Conservation (phyloP, 2,888 invertebrate species). For the Gastrophysa polygoni region DNA sequence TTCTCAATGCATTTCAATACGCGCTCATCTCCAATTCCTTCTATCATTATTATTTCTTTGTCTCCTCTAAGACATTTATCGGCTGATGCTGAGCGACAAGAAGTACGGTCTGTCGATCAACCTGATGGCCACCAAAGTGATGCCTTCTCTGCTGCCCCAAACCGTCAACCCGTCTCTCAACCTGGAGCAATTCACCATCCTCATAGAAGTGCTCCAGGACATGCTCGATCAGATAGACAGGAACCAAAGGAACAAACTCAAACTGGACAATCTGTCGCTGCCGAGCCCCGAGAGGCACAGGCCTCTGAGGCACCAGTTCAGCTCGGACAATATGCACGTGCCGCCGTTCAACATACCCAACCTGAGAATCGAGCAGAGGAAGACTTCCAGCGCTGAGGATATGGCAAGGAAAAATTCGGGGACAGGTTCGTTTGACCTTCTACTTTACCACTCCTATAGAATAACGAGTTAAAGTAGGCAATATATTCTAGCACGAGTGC, state of each 20-base stretch:
- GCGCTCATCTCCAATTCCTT: too few species aligned
- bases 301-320: conserved; percentile 78
- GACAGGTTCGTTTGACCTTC: too few species aligned
- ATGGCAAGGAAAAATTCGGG: conserved; percentile 85
- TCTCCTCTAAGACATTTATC: conserved; percentile 78
- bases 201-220: conserved; percentile 86
- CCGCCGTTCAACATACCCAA: conserved; percentile 89
- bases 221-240: conserved; percentile 91
- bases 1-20: too few species aligned
- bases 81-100: conserved; percentile 86
- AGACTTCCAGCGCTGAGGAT: conserved; percentile 89
- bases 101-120: conserved; percentile 89
- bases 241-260: conserved; percentile 87
- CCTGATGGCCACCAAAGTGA: conserved; percentile 91
- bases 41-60: not conserved
- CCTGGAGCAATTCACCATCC: conserved; percentile 79
- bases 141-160: conserved; percentile 91
- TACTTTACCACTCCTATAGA: too few species aligned
- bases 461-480: too few species aligned
- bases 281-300: conserved; percentile 79
- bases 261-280: conserved; percentile 78
- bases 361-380: conserved; percentile 82
- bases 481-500: too few species aligned
- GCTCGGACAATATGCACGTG: conserved; percentile 84
- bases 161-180: conserved; percentile 87